A percentile compares a stretch with the other conserved stretches of the same genome.
phyloP scores from a whole-genome alignment of 2,888 invertebrate genomes.

The Augochlorella aurata region DNA sequence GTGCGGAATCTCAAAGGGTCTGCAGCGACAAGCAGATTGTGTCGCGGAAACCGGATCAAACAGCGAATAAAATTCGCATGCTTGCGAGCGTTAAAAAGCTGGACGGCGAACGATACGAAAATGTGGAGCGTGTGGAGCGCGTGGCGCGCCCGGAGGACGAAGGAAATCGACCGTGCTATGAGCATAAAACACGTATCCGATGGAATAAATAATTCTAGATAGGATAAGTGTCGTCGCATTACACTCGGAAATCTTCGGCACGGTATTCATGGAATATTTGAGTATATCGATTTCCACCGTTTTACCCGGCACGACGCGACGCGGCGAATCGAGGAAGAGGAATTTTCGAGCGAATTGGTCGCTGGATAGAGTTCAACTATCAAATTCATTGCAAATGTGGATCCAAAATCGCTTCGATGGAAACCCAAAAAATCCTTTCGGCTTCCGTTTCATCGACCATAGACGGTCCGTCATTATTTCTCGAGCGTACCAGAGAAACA shows the following conservation, averaged over 20 bases:
- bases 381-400: conserved; percentile 24
- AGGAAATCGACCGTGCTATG: neutral
- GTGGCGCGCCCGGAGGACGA: neutral
- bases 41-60: conserved; percentile 29
- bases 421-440: conserved; percentile 8
- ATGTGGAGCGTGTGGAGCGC: neutral
- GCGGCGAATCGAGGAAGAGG: neutral
- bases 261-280: conserved; percentile 48
- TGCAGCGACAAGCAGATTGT: conserved; percentile 32
- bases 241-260: conserved; percentile 34
- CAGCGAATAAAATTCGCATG: conserved; percentile 32
- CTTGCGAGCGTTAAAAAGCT: conserved; percentile 21
- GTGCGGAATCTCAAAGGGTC: conserved; percentile 25
- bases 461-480: too few species aligned
- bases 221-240: conserved; percentile 30
- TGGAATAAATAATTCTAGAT: conserved; percentile 40
- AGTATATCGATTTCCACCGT: conserved; percentile 40
- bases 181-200: conserved; percentile 1
- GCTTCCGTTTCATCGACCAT: neutral
- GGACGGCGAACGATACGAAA: neutral
- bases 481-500: too few species aligned
- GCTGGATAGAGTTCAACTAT: conserved; percentile 24
- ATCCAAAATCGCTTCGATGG: conserved; percentile 13
- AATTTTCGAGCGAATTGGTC: conserved; percentile 28
- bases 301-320: conserved; percentile 7